These are phyloP conservation scores for Xiphorhynchus erythropygius DNA, from an alignment of 2,797 vertebrate genomes.

Conservation along the genomic window DNA sequence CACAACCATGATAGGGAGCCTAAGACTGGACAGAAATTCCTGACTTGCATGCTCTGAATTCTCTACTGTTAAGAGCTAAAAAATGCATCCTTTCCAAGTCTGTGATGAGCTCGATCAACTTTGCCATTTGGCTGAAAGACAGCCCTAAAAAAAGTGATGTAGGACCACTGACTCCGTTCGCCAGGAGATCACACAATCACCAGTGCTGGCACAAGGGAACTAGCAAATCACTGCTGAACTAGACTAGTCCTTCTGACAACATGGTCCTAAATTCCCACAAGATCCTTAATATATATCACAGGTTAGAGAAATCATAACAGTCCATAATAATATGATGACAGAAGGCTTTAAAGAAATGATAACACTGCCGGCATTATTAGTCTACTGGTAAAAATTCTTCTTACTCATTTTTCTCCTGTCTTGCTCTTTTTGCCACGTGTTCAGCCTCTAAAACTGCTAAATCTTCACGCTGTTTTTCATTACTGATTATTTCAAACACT, in stretches of 20 bases:
- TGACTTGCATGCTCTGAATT: neutral
- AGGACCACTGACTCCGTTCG: neutral
- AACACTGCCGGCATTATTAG: neutral
- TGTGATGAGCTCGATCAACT: neutral
- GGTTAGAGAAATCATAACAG: neutral
- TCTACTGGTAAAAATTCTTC: neutral
- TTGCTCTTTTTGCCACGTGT: conserved; percentile 87
- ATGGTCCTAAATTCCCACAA: neutral
- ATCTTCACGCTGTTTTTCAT: conserved; percentile 74
- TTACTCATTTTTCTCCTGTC: conserved; percentile 81
- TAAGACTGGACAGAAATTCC: neutral
- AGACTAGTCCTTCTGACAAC: neutral
- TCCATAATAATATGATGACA: neutral
- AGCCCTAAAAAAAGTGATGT: neutral
- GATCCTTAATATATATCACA: neutral
- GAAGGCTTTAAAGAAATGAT: neutral
- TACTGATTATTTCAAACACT: conserved; percentile 85
- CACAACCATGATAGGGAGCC: neutral
- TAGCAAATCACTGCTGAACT: neutral
- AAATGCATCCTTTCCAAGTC: neutral
- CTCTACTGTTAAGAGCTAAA: neutral
- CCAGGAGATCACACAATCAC: neutral
- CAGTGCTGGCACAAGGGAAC: neutral
- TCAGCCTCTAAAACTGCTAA: conserved; percentile 80
- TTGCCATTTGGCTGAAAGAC: neutral